Evolutionary conservation across 1,140 invertebrate species (phyloP), one percentile per base, ranked within the genome.

Genomic region (Megalopta genalis): DNA sequence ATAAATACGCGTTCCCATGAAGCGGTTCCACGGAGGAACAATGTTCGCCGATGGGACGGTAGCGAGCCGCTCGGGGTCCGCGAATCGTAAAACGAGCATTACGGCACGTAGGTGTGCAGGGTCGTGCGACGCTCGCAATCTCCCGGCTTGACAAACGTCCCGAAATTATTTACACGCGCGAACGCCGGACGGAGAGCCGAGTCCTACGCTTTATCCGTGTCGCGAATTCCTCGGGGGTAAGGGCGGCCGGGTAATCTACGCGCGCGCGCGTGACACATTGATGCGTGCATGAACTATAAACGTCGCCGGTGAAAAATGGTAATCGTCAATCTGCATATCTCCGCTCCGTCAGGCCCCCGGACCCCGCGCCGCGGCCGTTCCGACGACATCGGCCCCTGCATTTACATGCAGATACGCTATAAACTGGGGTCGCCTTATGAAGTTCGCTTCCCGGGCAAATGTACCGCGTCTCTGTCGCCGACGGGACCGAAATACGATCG

Each of bases 231-330:
- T 49, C 12, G 10, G 46, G 16, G 59, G 32, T n/a, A 60, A 18
- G 32, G 18, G 57, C n/a, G 46, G 21, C 54, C 54, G 54, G 18
- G 12, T 65, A 73, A 80, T 73, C 37, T 62, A 49, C 23, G 21
- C 32, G 52, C 18, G 52, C 18, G 46, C 32, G 71, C 46, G 59
- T 75, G 80, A 81, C 75, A 68, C 80, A 68, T 77, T 62, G 65
- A 79, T 79, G 37, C 57, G 23, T 16, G 65, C 64, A 73, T 64
- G 37, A 79, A 79, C 80, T 74, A 79, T 82, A 82, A 82, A 79
- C 64, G 80, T 82, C 80, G 27, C 18, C 8, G 39, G 32, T 27
- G 69, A 79, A 82, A 82, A 82, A 82, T 82, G 75, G 39, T 73
- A 73, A 82, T 82, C 80, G 69, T 79, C 57, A 52, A 76, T 74